phyloP scores from a whole-genome alignment of 2,888 invertebrate genomes.

The Drosophila lacicola region DNA sequence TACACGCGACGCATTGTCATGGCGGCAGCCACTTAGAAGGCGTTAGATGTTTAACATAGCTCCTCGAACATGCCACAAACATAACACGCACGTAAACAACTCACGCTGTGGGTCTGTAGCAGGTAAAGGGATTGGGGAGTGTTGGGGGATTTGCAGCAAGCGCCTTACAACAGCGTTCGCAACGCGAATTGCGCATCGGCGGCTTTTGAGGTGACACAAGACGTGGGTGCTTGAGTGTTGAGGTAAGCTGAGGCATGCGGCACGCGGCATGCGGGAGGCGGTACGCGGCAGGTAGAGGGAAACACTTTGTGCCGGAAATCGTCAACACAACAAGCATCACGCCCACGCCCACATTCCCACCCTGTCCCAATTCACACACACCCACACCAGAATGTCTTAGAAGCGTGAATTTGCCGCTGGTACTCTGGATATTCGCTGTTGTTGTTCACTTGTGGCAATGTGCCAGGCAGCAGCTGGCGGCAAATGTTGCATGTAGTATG shows the following conservation, averaged over 20 bases:
- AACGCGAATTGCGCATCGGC: conserved; percentile 64
- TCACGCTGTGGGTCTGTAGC: conserved; percentile 18
- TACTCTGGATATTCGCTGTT: conserved; percentile 23
- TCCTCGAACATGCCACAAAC: conserved; percentile 60
- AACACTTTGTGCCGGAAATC: conserved; percentile 61
- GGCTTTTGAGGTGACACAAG: conserved; percentile 70
- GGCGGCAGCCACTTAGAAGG: conserved; percentile 47
- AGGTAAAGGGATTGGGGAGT: not conserved
- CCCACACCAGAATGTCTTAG: conserved; percentile 53
- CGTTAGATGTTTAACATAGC: conserved; percentile 60
- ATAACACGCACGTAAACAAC: conserved; percentile 60
- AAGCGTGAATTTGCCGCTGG: conserved; percentile 68
- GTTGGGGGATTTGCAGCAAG: conserved; percentile 29
- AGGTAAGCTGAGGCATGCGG: conserved; percentile 7
- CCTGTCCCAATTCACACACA: not conserved
- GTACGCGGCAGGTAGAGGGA: conserved; percentile 14
- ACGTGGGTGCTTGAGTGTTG: conserved; percentile 27
- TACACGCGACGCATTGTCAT: conserved; percentile 7
- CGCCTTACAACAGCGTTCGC: conserved; percentile 40
- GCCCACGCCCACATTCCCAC: not conserved
- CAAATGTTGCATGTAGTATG: conserved; percentile 39
- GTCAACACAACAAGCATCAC: conserved; percentile 53
- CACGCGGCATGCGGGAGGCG: not conserved
- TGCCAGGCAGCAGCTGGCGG: conserved; percentile 53
- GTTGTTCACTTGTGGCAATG: conserved; percentile 50